A percentile compares a stretch with the other conserved stretches of the same genome.
Evolutionary conservation across 2,797 vertebrate species (phyloP).

Genomic region (Pangasius krempfi): DNA sequence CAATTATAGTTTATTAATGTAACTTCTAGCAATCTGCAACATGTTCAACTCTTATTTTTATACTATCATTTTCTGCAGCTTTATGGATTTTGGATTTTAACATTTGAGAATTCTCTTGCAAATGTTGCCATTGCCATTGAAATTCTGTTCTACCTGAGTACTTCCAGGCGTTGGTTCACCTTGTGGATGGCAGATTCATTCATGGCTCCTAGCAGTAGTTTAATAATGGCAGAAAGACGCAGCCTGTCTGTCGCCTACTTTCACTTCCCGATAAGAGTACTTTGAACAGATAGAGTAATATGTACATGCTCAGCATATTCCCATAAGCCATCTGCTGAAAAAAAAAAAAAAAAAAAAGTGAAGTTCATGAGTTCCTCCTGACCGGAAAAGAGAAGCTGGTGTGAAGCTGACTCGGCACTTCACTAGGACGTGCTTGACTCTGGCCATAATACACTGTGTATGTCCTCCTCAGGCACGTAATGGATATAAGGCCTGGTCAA

Average conservation of each 20-base stretch:
- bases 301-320: conserved; percentile 31
- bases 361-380: conserved; percentile 73
- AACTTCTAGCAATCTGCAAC: background rate
- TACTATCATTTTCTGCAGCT: background rate
- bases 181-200: conserved; percentile 23
- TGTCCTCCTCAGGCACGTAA: conserved; percentile 33
- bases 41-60: background rate
- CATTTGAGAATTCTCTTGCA: background rate
- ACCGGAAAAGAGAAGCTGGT: conserved; percentile 56
- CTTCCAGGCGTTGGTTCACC: background rate
- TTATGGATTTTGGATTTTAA: background rate
- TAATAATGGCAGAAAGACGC: conserved; percentile 67
- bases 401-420: conserved; percentile 62
- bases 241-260: conserved; percentile 61
- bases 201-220: conserved; percentile 31
- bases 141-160: conserved; percentile 45
- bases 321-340: conserved; percentile 42
- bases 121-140: background rate
- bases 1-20: background rate
- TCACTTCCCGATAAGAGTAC: conserved; percentile 49
- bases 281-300: conserved; percentile 49
- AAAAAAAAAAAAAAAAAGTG: conserved; percentile 58
- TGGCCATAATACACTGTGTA: conserved; percentile 46
- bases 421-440: conserved; percentile 35
- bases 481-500: conserved; percentile 56